phyloP scores from a whole-genome alignment of 2,797 vertebrate genomes.

The Anomalospiza imberbis region DNA sequence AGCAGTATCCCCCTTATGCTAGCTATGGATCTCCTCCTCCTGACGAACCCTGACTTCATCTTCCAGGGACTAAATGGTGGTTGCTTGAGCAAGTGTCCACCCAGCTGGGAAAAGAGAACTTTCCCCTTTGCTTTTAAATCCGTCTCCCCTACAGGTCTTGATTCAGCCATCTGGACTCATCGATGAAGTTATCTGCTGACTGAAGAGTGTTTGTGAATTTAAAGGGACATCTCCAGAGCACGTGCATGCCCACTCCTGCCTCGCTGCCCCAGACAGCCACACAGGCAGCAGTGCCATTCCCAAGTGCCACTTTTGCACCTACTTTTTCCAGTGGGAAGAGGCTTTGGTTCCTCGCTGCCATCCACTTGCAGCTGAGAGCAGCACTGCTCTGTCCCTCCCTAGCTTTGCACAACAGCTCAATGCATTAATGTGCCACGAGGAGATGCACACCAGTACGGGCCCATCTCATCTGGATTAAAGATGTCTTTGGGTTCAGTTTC shows the following conservation, averaged over 20 bases:
- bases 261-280: neutral
- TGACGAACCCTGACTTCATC: neutral
- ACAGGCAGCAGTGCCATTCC: neutral
- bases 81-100: neutral
- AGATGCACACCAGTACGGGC: neutral
- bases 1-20: neutral
- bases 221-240: neutral
- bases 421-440: neutral
- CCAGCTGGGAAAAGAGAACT: neutral
- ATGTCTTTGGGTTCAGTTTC: conserved; percentile 47
- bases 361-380: neutral
- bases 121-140: neutral
- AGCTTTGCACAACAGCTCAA: neutral
- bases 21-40: neutral
- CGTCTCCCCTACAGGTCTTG: neutral
- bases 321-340: neutral
- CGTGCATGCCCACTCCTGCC: neutral
- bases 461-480: conserved; percentile 63
- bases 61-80: neutral
- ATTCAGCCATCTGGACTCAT: neutral
- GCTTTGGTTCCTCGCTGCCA: neutral
- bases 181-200: neutral
- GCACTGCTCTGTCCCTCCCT: neutral
- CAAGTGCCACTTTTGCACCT: neutral
- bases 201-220: neutral